Evolutionary conservation across 1,140 invertebrate genomes (phyloP), one percentile per base, ranked within the genome.

Genomic region (Mya arenaria): DNA sequence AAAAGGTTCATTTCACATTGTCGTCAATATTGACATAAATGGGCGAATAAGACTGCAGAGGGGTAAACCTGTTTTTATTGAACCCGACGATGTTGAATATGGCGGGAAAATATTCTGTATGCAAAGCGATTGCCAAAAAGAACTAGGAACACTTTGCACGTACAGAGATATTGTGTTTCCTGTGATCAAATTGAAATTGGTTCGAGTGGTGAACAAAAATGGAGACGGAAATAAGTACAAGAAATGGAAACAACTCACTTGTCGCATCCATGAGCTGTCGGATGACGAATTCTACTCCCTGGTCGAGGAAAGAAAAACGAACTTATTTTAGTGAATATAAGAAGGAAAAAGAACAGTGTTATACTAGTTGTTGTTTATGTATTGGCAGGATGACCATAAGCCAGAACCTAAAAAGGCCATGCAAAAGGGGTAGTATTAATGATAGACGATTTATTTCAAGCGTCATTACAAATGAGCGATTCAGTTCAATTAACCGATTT

Each of bases 131-230:
- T 72, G 25, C 32, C 34, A 72, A 5, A 1, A 36, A 19, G 56
- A 72, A 23, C 19, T 72, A 32, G 69, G 69, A 58, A 34, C 44
- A 30, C 34, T 55, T 23, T 19, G 34, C 36, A 30, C 32, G 52
- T 72, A 72, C n/a, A 58, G 37, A 36, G 23, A 56, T n/a, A 72
- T 36, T 13, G 69, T 55, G 0, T 72, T 72, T 56, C 69, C 69
- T 1, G 30, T 72, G 25, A 39, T 72, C 10, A 34, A 44, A 56
- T 37, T 72, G 23, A 58, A 72, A 55, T 37, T 25, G 23, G 15
- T 72, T 58, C 39, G 69, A 10, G 25, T 72, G 4, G 65, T 69
- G 19, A 41, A 69, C 4, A 19, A n/a, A 41, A 25, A 69, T 44
- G 34, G 39, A 10, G n/a, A 37, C 30, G 65, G 37, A 23, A 69